phyloP scores from a whole-genome alignment of 2,797 vertebrate genomes.

The Leucoraja ocellata region DNA sequence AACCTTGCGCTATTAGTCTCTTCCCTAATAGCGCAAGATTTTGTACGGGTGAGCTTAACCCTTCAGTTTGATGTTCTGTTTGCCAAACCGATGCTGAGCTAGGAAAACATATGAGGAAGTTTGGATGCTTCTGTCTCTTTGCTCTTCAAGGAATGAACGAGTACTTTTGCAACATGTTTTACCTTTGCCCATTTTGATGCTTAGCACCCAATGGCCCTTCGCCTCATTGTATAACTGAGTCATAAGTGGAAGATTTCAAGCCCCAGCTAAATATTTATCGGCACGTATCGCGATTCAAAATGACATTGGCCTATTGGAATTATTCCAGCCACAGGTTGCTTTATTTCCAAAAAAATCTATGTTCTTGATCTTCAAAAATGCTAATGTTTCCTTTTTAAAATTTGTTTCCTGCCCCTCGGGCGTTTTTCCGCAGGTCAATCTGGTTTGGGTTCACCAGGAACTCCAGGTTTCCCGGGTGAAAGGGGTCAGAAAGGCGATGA shows the following conservation, averaged over 20 bases:
- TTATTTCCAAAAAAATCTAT: slow-evolving; percentile 15
- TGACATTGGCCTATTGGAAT: neutral
- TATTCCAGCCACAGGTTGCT: neutral
- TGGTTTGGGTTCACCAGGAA: slow-evolving; percentile 63
- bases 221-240: neutral
- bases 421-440: slow-evolving; percentile 56
- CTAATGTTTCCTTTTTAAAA: neutral
- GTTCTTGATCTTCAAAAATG: slow-evolving; percentile 26
- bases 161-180: neutral
- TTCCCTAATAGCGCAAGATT: neutral
- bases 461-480: slow-evolving; percentile 79
- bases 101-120: neutral
- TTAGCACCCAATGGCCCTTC: neutral
- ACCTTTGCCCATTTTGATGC: too few relatives aligned
- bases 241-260: neutral
- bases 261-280: neutral
- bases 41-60: neutral
- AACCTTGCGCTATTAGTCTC: neutral
- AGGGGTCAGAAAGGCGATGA: slow-evolving; percentile 80
- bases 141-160: neutral
- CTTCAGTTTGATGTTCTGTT: neutral
- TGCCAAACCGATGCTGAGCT: neutral
- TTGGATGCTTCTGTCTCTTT: neutral
- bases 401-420: neutral
- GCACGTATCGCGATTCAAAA: neutral